These are phyloP conservation scores for Macrosteles quadrilineatus DNA, from an alignment of 1,140 invertebrate genomes.

Conservation along the genomic window DNA sequence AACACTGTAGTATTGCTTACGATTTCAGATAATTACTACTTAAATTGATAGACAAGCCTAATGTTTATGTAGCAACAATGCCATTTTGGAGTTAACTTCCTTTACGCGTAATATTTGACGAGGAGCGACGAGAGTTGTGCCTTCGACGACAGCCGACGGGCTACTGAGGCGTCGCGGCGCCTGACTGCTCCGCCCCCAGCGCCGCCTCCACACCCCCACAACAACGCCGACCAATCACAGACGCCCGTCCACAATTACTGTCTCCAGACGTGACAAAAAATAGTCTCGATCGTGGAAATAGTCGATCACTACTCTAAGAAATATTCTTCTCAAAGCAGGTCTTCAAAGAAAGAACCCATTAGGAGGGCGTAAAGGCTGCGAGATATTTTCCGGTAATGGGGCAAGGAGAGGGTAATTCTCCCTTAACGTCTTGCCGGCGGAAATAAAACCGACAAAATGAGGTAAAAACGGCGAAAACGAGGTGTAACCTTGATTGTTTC, in stretches of 20 bases:
- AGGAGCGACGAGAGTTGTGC: background rate
- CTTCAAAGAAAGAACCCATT: slow-evolving; percentile 9
- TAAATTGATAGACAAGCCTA: too few relatives aligned
- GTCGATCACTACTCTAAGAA: slow-evolving; percentile 12
- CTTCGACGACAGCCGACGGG: background rate
- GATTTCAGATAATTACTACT: too few relatives aligned
- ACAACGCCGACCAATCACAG: background rate
- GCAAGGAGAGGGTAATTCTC: slow-evolving; percentile 12
- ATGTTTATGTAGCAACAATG: too few relatives aligned
- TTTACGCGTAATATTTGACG: background rate
- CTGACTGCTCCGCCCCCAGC: background rate
- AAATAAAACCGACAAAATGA: slow-evolving; percentile 25
- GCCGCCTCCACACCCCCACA: background rate
- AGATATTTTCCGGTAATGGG: slow-evolving; percentile 14
- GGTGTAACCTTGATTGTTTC: too few relatives aligned
- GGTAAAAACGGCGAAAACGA: background rate
- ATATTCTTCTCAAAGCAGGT: slow-evolving; percentile 17
- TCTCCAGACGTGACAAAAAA: slow-evolving; percentile 3
- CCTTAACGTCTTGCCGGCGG: slow-evolving; percentile 14
- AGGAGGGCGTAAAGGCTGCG: background rate
- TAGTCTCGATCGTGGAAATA: slow-evolving; percentile 16
- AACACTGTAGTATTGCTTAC: too few relatives aligned
- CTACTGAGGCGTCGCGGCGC: slow-evolving; percentile 15
- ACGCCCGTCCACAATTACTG: background rate
- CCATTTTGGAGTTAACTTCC: too few relatives aligned